Evolutionary conservation across 2,113 vertebrate species (phyloP).

Genomic region (Carettochelys insculpta): DNA sequence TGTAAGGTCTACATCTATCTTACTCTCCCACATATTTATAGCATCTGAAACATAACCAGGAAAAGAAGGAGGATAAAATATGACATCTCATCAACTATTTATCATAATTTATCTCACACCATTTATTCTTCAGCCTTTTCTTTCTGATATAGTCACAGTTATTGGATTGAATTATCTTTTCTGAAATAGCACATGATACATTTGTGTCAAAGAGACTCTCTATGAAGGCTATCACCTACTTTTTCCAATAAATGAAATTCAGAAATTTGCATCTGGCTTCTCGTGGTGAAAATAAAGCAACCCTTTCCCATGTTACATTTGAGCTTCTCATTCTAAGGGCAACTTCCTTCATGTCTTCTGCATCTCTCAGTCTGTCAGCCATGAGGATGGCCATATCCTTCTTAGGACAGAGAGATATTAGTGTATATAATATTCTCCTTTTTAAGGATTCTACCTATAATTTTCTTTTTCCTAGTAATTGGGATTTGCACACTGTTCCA

Average conservation of each 20-base stretch:
- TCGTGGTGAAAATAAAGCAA: slow-evolving; percentile 64
- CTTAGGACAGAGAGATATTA: slow-evolving; percentile 46
- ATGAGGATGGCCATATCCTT: slow-evolving; percentile 32
- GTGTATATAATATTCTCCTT: slow-evolving; percentile 34
- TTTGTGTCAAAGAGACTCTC: slow-evolving; percentile 67
- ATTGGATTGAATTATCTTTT: slow-evolving; percentile 67
- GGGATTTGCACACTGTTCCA: slow-evolving; percentile 40
- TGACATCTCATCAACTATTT: slow-evolving; percentile 50
- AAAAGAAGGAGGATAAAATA: slow-evolving; percentile 23
- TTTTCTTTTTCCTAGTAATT: slow-evolving; percentile 40
- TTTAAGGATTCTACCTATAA: slow-evolving; percentile 29
- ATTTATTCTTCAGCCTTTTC: slow-evolving; percentile 23
- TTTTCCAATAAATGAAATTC: slow-evolving; percentile 70
- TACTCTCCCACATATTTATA: slow-evolving; percentile 1
- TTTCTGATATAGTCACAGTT: slow-evolving; percentile 62
- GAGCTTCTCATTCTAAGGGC: slow-evolving; percentile 46
- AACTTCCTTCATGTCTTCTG: slow-evolving; percentile 52
- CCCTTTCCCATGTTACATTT: background rate
- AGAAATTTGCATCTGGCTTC: slow-evolving; percentile 60
- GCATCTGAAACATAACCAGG: slow-evolving; percentile 26
- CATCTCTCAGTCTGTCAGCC: slow-evolving; percentile 28
- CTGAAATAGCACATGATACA: slow-evolving; percentile 64
- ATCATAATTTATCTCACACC: slow-evolving; percentile 57
- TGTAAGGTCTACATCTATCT: background rate
- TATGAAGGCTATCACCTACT: slow-evolving; percentile 57